Evolutionary conservation across 1,140 invertebrate species (phyloP).

Genomic region (Yoshiicerus persimilis): DNA sequence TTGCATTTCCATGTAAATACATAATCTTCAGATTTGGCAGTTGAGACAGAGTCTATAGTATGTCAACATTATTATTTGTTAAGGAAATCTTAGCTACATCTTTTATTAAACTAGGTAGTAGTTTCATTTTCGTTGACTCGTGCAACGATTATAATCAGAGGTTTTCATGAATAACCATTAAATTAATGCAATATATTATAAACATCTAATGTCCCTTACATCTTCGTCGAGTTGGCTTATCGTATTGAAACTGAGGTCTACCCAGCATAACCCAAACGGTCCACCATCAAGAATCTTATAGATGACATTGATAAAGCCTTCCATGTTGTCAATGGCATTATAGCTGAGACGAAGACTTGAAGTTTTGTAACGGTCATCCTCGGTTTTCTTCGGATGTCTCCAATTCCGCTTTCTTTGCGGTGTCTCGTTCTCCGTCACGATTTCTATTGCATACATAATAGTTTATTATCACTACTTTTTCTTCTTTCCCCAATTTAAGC

Average conservation of each 20-base stretch:
- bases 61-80: background rate
- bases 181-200: background rate
- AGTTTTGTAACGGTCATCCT: slow-evolving; percentile 42
- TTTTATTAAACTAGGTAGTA: background rate
- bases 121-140: too few species aligned
- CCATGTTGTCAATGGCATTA: slow-evolving; percentile 37
- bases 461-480: too few species aligned
- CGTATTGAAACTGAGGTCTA: slow-evolving; percentile 44
- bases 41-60: slow-evolving; percentile 36
- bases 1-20: slow-evolving; percentile 47
- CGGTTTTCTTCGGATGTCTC: slow-evolving; percentile 38
- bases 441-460: slow-evolving; percentile 26
- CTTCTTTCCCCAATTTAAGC: too few species aligned
- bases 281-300: slow-evolving; percentile 47
- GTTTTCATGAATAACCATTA: background rate
- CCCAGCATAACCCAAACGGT: slow-evolving; percentile 45
- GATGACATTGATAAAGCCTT: slow-evolving; percentile 39
- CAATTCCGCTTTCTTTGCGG: slow-evolving; percentile 34
- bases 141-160: background rate
- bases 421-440: slow-evolving; percentile 9
- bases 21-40: slow-evolving; percentile 45
- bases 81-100: too few species aligned
- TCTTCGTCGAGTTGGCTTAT: slow-evolving; percentile 45
- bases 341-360: slow-evolving; percentile 44
- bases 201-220: slow-evolving; percentile 6